Evolutionary conservation across 2,888 invertebrate genomes (phyloP), one percentile per base, ranked within the genome.

Genomic region (Endotricha flammealis): DNA sequence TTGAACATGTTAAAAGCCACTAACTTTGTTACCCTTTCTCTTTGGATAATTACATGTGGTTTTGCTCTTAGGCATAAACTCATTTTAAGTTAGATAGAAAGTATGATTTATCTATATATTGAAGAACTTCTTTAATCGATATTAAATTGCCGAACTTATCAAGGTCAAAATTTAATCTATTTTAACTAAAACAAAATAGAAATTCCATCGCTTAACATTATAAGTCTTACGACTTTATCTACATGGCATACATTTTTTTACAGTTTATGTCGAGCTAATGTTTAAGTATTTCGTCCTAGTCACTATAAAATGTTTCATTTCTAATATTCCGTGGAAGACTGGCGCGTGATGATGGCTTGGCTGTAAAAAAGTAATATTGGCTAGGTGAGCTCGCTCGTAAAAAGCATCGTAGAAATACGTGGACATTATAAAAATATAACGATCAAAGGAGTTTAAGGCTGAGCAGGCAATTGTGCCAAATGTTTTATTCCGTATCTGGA

Each of bases 1-100:
- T 80, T 69, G 56, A 74, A 66, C 75, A 74, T 71, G 73, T 73
- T 74, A 71, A 75, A 75, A 74, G 71, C 75, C 64, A 67, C 71
- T 69, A 72, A 75, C 70, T 77, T 79, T 73, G 74, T 70, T 71
- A 67, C 67, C 65, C 64, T 62, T 66, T 68, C 68, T 64, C 65
- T 59, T 58, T 41, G 59, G 58, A 70, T 73, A 73, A 73, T 73
- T 71, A 68, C 65, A 43, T 59, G 64, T 50, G 66, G 67, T 62
- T 49, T 54, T 40, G 36, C 45, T 50, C 44, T 51, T 45, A 47
- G 45, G 47, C 44, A 46, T 39, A 33, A 41, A 39, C 38, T 32
- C 10, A 23, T 32, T 33, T 22, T 44, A 44, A 40, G 39, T 45
- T 39, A 46, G 48, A 42, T 42, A 42, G 36, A 29, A 47, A 49